Percentiles rank a stretch among this genome's conserved stretches.
Evolutionary conservation across 2,113 vertebrate genomes (phyloP).

Genomic region (Chascanopsetta lugubris): DNA sequence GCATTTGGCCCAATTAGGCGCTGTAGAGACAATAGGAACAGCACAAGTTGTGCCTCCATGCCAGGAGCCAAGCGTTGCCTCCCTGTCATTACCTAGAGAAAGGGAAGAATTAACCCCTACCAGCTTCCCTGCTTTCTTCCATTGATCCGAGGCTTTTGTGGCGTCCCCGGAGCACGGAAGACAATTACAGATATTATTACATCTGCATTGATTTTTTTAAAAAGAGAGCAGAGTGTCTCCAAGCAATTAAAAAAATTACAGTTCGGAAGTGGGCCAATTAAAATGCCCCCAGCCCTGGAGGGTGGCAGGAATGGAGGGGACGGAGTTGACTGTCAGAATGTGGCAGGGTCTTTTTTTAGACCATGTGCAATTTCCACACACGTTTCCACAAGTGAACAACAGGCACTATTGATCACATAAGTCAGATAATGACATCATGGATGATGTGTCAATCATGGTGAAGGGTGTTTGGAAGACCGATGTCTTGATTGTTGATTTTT

Average conservation of each 20-base stretch:
- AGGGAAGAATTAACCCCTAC: slow-evolving; percentile 85
- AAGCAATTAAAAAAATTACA: slow-evolving; percentile 87
- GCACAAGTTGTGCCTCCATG: slow-evolving; percentile 78
- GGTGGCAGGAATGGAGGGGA: slow-evolving; percentile 50
- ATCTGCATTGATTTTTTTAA: slow-evolving; percentile 86
- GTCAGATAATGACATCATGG: too few species aligned
- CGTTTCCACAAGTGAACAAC: slow-evolving; percentile 10
- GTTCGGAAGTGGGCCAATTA: slow-evolving; percentile 86
- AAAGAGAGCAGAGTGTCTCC: slow-evolving; percentile 80
- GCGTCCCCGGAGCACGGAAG: slow-evolving; percentile 82
- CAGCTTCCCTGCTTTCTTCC: slow-evolving; percentile 79
- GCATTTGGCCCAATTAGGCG: slow-evolving; percentile 85
- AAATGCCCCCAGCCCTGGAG: slow-evolving; percentile 78
- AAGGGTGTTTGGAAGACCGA: too few species aligned
- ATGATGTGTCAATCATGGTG: too few species aligned
- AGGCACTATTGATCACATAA: too few species aligned
- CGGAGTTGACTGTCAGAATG: slow-evolving; percentile 75
- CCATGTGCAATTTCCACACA: slow-evolving; percentile 20
- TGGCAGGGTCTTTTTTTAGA: slow-evolving; percentile 44
- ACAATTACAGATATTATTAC: slow-evolving; percentile 89
- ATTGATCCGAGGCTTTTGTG: slow-evolving; percentile 85
- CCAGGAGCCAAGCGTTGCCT: slow-evolving; percentile 73
- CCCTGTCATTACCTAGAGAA: slow-evolving; percentile 83
- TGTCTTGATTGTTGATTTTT: too few species aligned
- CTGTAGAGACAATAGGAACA: slow-evolving; percentile 82